phyloP scores from a whole-genome alignment of 2,888 invertebrate species.

The Mechanitis messenoides region DNA sequence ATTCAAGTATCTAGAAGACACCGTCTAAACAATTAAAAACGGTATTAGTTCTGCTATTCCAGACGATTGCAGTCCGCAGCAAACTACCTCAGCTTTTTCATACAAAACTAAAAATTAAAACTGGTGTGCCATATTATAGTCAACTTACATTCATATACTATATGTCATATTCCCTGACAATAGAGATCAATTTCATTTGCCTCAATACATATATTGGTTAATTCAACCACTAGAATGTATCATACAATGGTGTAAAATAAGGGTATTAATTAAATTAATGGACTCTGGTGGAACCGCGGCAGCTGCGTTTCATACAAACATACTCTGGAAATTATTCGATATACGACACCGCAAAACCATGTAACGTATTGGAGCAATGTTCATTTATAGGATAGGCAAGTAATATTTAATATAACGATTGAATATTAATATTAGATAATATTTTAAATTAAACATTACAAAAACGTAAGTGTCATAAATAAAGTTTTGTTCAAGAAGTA shows the following conservation, averaged over 20 bases:
- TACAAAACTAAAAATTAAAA: no score
- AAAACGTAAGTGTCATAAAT: no score
- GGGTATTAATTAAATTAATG: slow-evolving; percentile 44
- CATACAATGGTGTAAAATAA: slow-evolving; percentile 36
- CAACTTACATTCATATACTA: neutral
- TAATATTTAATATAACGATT: neutral
- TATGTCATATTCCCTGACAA: neutral
- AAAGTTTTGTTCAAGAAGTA: no score
- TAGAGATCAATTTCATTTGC: neutral
- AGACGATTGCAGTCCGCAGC: no score
- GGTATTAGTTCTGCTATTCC: no score
- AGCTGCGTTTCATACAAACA: slow-evolving; percentile 24
- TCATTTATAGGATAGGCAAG: slow-evolving; percentile 1
- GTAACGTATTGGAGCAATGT: slow-evolving; percentile 1
- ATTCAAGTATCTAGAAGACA: no score
- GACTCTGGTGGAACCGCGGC: slow-evolving; percentile 32
- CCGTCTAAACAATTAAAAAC: no score
- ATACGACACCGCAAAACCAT: slow-evolving; percentile 16
- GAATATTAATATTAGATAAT: neutral
- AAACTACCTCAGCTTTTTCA: no score
- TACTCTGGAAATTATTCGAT: slow-evolving; percentile 26
- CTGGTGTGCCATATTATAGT: no score
- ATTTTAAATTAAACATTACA: no score
- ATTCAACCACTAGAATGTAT: slow-evolving; percentile 25
- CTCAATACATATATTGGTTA: neutral